Percentiles rank a stretch among this genome's conserved stretches.
phyloP scores from a whole-genome alignment of 2,797 vertebrate genomes.

The Anisognathus igniventris region DNA sequence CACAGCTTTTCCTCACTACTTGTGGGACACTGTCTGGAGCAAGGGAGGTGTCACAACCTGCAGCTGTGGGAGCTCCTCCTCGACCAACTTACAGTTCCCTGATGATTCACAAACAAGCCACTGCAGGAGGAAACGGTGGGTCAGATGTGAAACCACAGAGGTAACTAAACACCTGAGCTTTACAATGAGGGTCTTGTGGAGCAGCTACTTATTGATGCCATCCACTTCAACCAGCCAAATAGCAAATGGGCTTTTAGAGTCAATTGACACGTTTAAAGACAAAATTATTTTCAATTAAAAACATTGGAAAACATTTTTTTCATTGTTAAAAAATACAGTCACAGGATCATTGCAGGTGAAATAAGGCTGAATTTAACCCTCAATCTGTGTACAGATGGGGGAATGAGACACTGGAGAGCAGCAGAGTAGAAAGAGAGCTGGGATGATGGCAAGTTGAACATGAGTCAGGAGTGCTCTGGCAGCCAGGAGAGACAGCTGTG shows the following conservation, averaged over 20 bases:
- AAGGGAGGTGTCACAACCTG: neutral
- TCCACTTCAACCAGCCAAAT: neutral
- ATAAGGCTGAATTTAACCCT: neutral
- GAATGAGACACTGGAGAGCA: neutral
- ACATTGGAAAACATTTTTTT: neutral
- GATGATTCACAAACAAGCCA: neutral
- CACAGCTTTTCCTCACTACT: neutral
- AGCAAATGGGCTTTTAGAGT: neutral
- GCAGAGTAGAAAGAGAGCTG: neutral
- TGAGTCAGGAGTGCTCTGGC: neutral
- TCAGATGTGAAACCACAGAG: neutral
- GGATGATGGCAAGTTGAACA: accelerated
- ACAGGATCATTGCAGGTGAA: neutral
- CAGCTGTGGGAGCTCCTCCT: neutral
- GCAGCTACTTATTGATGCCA: neutral
- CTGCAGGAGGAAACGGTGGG: neutral
- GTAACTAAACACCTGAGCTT: neutral
- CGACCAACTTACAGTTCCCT: neutral
- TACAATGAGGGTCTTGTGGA: neutral
- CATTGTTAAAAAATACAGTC: neutral
- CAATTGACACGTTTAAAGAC: neutral
- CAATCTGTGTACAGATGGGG: neutral
- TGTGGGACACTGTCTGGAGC: accelerated
- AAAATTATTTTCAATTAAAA: neutral
- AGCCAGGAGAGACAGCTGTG: neutral